Conservation (phyloP, 2,888 invertebrate genomes). For the Mythimna loreyi region DNA sequence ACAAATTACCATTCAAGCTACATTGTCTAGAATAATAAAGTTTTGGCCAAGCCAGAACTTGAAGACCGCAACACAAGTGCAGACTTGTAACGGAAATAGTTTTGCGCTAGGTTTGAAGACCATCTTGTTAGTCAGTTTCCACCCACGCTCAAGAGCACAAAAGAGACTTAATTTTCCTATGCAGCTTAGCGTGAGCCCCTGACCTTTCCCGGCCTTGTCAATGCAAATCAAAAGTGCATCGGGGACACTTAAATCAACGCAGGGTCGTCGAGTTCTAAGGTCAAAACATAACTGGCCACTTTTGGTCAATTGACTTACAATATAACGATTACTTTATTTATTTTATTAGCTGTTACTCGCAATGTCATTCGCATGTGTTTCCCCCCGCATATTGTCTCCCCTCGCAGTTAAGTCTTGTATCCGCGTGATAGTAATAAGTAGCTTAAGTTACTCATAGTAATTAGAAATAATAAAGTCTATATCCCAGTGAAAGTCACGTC, state of each 20-base stretch:
- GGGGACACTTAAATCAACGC: constrained; percentile 32
- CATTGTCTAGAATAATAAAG: neutral
- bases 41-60: neutral
- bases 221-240: constrained; percentile 29
- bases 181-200: neutral
- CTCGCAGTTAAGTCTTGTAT: no score
- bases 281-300: constrained; percentile 32
- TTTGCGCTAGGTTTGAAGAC: neutral
- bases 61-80: neutral
- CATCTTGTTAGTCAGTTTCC: neutral
- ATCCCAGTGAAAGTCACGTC: no score
- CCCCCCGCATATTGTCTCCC: no score
- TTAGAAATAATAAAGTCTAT: no score
- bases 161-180: neutral
- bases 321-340: constrained; percentile 23
- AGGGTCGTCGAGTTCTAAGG: constrained; percentile 19
- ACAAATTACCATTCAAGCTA: no score
- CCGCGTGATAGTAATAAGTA: no score
- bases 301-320: constrained; percentile 37
- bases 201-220: constrained; percentile 26
- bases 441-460: no score
- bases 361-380: no score
- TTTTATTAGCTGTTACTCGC: neutral
- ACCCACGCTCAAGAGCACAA: constrained; percentile 3
- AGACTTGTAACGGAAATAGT: neutral